Evolutionary conservation across 2,113 vertebrate species (phyloP).

Genomic region (Bubo blakistoni): DNA sequence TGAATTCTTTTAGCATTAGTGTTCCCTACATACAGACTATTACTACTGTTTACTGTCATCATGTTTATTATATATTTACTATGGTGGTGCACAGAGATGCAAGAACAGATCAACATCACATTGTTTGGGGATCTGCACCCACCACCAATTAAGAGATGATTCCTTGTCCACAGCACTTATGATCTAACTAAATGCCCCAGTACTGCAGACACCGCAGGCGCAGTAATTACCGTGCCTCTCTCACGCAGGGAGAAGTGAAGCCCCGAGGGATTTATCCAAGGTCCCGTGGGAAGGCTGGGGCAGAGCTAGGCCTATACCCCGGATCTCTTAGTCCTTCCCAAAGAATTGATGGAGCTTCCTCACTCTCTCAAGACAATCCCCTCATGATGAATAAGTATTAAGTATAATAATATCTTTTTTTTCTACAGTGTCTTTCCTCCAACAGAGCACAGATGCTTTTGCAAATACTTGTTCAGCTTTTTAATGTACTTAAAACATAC

Average conservation of each 20-base stretch:
- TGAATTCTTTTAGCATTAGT: neutral
- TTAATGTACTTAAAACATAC: neutral
- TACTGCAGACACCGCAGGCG: accelerated
- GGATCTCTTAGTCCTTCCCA: neutral
- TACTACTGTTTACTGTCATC: neutral
- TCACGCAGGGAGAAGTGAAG: neutral
- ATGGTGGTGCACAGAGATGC: neutral
- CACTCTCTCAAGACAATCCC: neutral
- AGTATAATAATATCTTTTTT: neutral
- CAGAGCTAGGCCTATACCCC: neutral
- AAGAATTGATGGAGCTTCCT: neutral
- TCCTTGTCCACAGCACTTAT: neutral
- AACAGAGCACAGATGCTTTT: neutral
- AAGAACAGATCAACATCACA: neutral
- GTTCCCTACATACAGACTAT: neutral
- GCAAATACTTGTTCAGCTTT: neutral
- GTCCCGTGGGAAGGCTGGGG: neutral
- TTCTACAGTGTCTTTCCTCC: neutral
- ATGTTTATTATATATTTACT: neutral
- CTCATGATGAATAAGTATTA: neutral
- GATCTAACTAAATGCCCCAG: neutral
- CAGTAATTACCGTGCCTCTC: accelerated
- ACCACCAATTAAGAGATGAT: neutral
- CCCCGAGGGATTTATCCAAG: accelerated
- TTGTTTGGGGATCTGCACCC: neutral